Percentiles rank a stretch among this genome's conserved stretches.
Conservation (phyloP, 2,113 vertebrate species). For the Barbus barbus region DNA sequence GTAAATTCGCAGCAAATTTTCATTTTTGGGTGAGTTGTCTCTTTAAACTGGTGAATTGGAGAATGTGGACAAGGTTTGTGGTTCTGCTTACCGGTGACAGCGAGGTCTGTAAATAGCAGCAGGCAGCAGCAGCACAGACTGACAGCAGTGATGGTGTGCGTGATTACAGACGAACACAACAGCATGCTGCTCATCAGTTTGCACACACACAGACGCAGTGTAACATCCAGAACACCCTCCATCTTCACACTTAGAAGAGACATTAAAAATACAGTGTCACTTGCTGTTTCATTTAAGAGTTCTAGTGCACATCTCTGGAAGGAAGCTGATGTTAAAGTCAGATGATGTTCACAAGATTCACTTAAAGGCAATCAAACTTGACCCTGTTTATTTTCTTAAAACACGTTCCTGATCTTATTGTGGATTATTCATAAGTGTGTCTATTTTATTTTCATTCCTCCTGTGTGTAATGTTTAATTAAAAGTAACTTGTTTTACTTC, state of each 20-base stretch:
- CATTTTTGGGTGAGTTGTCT: not conserved
- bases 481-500: no score
- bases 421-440: no score
- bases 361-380: no score
- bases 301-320: not conserved
- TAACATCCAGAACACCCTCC: conserved; percentile 70
- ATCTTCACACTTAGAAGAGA: conserved; percentile 60
- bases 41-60: not conserved
- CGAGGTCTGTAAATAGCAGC: conserved; percentile 76
- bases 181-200: conserved; percentile 70
- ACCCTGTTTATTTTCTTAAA: no score
- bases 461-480: no score
- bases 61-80: not conserved
- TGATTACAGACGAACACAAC: conserved; percentile 62
- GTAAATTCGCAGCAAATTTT: not conserved
- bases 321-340: not conserved
- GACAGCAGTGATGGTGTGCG: conserved; percentile 58
- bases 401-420: no score
- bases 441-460: no score
- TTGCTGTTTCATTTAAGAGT: not conserved
- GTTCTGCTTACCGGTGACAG: conserved; percentile 69
- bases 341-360: not conserved
- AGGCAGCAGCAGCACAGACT: conserved; percentile 75
- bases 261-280: conserved; percentile 1
- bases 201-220: conserved; percentile 61